A percentile compares a stretch with the other conserved stretches of the same genome.
These are phyloP conservation scores for Antechinus stuartii DNA, from an alignment of 2,113 vertebrate species.

Conservation along the genomic window DNA sequence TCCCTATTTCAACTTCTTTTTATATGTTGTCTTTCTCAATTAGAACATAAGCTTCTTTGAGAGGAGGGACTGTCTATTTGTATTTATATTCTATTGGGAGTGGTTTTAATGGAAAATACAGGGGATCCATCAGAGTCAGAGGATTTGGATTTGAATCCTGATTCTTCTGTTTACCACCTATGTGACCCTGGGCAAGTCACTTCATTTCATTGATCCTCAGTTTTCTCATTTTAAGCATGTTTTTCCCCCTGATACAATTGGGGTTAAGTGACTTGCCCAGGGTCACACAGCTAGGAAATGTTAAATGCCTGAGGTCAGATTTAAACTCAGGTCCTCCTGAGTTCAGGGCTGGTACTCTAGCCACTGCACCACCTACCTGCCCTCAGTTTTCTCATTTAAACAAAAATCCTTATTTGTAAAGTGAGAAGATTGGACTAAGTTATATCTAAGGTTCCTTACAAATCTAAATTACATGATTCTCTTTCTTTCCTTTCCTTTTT, in stretches of 20 bases:
- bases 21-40: neutral
- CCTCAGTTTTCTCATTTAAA: neutral
- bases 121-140: neutral
- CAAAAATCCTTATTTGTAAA: neutral
- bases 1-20: neutral
- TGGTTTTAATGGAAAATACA: neutral
- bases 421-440: neutral
- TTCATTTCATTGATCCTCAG: neutral
- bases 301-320: too few species aligned
- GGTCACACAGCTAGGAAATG: too few species aligned
- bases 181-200: neutral
- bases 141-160: neutral
- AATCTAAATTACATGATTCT: neutral
- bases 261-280: too few species aligned
- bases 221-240: neutral
- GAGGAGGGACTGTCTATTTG: neutral
- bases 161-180: neutral
- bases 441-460: neutral
- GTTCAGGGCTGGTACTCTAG: too few species aligned
- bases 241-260: too few species aligned
- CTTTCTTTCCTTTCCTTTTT: neutral
- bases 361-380: too few species aligned
- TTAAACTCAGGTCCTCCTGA: too few species aligned
- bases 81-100: neutral
- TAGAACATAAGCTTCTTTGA: neutral